Evolutionary conservation across 2,797 vertebrate species (phyloP).

Genomic region (Diglossa cyanea): DNA sequence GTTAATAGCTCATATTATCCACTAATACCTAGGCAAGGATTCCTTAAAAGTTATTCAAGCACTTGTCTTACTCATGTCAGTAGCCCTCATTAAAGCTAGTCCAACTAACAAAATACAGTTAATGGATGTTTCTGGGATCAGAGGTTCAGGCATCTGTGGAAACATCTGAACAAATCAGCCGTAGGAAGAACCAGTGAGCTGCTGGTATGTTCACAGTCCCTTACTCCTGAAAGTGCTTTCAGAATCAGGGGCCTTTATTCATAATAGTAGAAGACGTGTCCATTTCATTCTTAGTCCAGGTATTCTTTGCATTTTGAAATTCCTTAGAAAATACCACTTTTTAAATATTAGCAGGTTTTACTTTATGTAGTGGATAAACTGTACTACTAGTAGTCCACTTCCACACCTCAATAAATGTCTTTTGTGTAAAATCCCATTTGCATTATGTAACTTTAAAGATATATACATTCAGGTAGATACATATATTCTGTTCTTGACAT

Average conservation of each 20-base stretch:
- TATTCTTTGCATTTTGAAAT: neutral
- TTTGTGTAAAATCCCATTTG: conserved; percentile 54
- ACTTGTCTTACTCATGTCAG: neutral
- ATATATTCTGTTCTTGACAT: neutral
- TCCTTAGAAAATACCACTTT: neutral
- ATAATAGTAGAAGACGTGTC: neutral
- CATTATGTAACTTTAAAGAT: neutral
- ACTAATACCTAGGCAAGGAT: conserved; percentile 2
- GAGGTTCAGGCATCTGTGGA: neutral
- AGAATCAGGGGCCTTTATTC: neutral
- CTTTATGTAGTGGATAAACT: neutral
- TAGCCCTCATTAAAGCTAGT: neutral
- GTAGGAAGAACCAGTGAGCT: neutral
- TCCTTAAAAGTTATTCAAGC: neutral
- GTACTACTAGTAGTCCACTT: neutral
- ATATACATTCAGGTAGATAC: neutral
- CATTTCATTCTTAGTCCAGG: neutral
- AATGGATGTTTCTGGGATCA: neutral
- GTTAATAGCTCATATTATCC: neutral
- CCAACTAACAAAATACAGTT: neutral
- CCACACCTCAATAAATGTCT: neutral
- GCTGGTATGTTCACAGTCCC: neutral
- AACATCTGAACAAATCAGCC: neutral
- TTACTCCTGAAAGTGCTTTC: neutral
- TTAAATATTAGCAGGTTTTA: neutral